Percentiles rank a stretch among this genome's conserved stretches.
phyloP scores from a whole-genome alignment of 1,140 invertebrate species.

The Diachasma alloeum region DNA sequence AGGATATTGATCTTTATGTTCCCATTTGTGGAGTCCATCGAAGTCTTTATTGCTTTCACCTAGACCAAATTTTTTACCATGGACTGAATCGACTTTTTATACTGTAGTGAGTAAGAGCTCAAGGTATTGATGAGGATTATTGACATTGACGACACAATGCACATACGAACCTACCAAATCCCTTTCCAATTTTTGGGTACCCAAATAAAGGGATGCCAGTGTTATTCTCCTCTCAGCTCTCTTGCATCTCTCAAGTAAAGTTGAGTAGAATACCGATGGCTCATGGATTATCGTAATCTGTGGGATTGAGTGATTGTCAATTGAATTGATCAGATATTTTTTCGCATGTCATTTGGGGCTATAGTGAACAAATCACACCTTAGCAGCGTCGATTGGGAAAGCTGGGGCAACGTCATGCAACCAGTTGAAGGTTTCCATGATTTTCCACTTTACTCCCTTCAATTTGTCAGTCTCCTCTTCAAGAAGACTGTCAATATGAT shows the following conservation, averaged over 20 bases:
- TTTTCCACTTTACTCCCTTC: background rate
- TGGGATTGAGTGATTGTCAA: slow-evolving; percentile 14
- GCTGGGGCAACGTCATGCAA: slow-evolving; percentile 74
- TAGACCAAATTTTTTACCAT: slow-evolving; percentile 38
- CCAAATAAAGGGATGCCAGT: slow-evolving; percentile 92
- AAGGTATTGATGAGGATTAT: no score
- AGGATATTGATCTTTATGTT: slow-evolving; percentile 83
- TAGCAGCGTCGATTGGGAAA: slow-evolving; percentile 75
- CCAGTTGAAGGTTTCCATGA: slow-evolving; percentile 65
- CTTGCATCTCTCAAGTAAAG: slow-evolving; percentile 74
- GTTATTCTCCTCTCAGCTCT: slow-evolving; percentile 82
- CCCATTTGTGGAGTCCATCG: slow-evolving; percentile 64
- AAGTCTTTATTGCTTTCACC: slow-evolving; percentile 71
- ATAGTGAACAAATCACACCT: slow-evolving; percentile 53
- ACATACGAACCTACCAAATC: slow-evolving; percentile 70
- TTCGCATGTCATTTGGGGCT: background rate
- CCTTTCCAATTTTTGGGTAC: slow-evolving; percentile 86
- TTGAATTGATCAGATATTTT: background rate
- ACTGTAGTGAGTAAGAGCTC: no score
- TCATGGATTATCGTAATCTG: slow-evolving; percentile 77
- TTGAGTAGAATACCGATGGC: slow-evolving; percentile 80
- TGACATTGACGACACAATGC: slow-evolving; percentile 5
- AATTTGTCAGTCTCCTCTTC: background rate
- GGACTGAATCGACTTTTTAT: no score
- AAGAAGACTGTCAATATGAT: background rate